Evolutionary conservation across 1,140 invertebrate species (phyloP).

Genomic region (Zaprionus vittiger): DNA sequence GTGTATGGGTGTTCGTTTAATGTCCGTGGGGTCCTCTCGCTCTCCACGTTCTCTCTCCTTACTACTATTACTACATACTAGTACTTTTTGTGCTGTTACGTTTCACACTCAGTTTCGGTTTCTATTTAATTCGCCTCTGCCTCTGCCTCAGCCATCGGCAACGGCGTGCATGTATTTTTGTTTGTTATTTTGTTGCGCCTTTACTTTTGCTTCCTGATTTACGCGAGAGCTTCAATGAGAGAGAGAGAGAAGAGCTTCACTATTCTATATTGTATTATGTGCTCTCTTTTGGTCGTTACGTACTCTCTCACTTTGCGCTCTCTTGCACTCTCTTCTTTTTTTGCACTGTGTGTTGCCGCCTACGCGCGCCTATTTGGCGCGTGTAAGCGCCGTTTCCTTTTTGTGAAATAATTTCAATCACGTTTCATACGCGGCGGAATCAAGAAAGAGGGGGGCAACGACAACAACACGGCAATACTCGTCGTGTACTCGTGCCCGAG

Average conservation of each 20-base stretch:
- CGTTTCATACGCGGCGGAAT: slow-evolving; percentile 59
- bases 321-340: slow-evolving; percentile 17
- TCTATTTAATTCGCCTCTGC: slow-evolving; percentile 75
- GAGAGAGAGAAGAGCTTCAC: slow-evolving; percentile 1
- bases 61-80: slow-evolving; percentile 81
- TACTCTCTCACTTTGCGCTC: slow-evolving; percentile 12
- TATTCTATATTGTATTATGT: slow-evolving; percentile 6
- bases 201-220: slow-evolving; percentile 67
- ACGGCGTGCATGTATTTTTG: slow-evolving; percentile 58
- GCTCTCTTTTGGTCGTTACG: not conserved
- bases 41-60: slow-evolving; percentile 33
- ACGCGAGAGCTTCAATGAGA: slow-evolving; percentile 43
- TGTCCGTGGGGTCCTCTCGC: slow-evolving; percentile 50
- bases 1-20: slow-evolving; percentile 25
- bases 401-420: slow-evolving; percentile 80
- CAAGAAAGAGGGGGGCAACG: not conserved
- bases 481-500: slow-evolving; percentile 23
- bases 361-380: slow-evolving; percentile 58
- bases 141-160: not conserved
- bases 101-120: slow-evolving; percentile 65
- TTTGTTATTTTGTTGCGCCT: slow-evolving; percentile 69
- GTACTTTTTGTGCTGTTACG: slow-evolving; percentile 71
- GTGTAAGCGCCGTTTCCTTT: slow-evolving; percentile 73
- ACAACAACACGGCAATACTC: slow-evolving; percentile 1
- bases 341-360: slow-evolving; percentile 46